A percentile compares a stretch with the other conserved stretches of the same genome.
Evolutionary conservation across 2,797 vertebrate genomes (phyloP).

Genomic region (Propithecus perrieri): DNA sequence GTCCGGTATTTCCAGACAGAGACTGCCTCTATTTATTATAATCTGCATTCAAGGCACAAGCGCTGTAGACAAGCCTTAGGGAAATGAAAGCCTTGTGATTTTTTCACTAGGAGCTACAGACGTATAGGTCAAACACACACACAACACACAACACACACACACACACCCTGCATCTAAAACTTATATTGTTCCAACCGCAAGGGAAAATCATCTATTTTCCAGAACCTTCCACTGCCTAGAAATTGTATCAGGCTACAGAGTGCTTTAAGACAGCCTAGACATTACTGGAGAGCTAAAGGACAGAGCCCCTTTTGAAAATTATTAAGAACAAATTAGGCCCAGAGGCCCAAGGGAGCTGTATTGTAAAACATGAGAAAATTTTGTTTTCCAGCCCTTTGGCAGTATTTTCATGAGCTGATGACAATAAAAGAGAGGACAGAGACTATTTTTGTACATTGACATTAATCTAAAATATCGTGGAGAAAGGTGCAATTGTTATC

Average conservation of each 20-base stretch:
- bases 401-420: slow-evolving; percentile 41
- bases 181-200: not conserved
- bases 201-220: slow-evolving; percentile 41
- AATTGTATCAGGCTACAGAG: not conserved
- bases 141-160: not conserved
- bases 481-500: slow-evolving; percentile 34
- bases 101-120: not conserved
- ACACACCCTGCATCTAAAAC: not conserved
- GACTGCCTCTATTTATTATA: not conserved
- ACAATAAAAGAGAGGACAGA: not conserved
- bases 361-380: slow-evolving; percentile 59
- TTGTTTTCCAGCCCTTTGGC: slow-evolving; percentile 42
- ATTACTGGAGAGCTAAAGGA: not conserved
- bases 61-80: not conserved
- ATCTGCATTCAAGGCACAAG: slow-evolving; percentile 14
- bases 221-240: slow-evolving; percentile 32
- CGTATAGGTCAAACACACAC: not conserved
- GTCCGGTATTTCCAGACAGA: slow-evolving; percentile 21
- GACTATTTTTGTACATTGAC: slow-evolving; percentile 33
- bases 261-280: slow-evolving; percentile 39
- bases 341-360: not conserved
- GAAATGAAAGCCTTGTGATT: not conserved
- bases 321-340: slow-evolving; percentile 57
- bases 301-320: slow-evolving; percentile 52
- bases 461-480: not conserved